Evolutionary conservation across 2,888 invertebrate genomes (phyloP), one percentile per base, ranked within the genome.

Genomic region (Eilema depressum): DNA sequence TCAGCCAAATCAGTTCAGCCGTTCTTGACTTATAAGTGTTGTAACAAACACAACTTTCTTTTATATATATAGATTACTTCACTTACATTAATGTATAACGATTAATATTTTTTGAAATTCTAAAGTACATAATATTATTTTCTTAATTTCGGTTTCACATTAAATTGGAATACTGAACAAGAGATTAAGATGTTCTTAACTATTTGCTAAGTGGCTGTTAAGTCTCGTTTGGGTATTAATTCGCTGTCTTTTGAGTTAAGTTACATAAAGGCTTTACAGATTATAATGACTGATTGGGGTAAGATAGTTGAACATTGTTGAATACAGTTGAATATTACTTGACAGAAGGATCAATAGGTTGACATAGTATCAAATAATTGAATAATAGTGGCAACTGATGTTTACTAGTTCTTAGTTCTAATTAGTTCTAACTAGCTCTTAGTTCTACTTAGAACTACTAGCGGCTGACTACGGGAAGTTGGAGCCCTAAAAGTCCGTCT

Each of bases 161-260:
- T 41, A 66, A 41, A n/a, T n/a, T 26, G 26, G 3, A 37, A 7
- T 25, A 37, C 23, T 17, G 62, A 25, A 25, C 37, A n/a, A 8
- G 0, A n/a, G 53, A 53, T 63, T 63, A 17, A 10, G 10, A 25
- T 25, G 14, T 11, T 37, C n/a, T 33, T 8, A 62, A 33, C 12
- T 33, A 62, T n/a, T n/a, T 62, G 33, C 23, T 33, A 62, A 60
- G 53, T 53, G 53, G n/a, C n/a, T 53, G 53, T n/a, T n/a, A 53
- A 53, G 53, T 53, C 53, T 53, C 53, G 53, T n/a, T n/a, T n/a
- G 53, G n/a, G n/a, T n/a, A 47, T 47, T 47, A n/a, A 53, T 62
- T 57, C 10, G 4, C 37, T 41, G 11, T 59, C n/a, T 53, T 53
- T 59, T 57, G 12, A 59, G 26, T 20, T 66, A 23, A 23, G 23